A percentile compares a stretch with the other conserved stretches of the same genome.
phyloP scores from a whole-genome alignment of 2,113 vertebrate species.

The Martes martes region DNA sequence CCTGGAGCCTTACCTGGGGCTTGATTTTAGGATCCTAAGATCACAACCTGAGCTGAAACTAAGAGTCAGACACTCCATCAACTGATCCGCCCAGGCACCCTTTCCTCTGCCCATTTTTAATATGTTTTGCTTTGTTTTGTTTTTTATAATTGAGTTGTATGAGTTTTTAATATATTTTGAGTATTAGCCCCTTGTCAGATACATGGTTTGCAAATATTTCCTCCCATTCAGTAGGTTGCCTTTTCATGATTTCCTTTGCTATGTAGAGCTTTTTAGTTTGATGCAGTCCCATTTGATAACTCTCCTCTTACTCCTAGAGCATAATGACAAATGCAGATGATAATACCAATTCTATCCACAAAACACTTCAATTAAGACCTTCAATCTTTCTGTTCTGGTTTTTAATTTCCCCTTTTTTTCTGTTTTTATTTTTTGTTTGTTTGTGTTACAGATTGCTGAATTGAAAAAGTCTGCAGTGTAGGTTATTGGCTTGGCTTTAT shows the following conservation, averaged over 20 bases:
- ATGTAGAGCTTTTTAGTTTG: background rate
- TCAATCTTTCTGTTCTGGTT: background rate
- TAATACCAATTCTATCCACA: background rate
- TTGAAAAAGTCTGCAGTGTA: background rate
- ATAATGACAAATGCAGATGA: background rate
- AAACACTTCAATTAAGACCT: background rate
- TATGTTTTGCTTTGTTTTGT: background rate
- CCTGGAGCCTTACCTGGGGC: background rate
- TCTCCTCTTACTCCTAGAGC: background rate
- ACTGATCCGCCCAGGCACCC: background rate
- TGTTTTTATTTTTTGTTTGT: background rate
- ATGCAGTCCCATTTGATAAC: background rate
- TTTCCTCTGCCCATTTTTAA: background rate
- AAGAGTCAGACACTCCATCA: background rate
- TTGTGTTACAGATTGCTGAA: background rate
- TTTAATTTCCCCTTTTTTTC: background rate
- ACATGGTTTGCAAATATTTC: background rate
- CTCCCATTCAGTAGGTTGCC: background rate
- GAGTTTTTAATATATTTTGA: background rate
- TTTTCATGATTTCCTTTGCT: background rate
- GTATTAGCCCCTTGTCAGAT: background rate
- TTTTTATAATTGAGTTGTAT: background rate
- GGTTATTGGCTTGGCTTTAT: background rate
- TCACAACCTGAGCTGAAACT: background rate
- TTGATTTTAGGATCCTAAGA: background rate